A percentile compares a stretch with the other conserved stretches of the same genome.
These are phyloP conservation scores for Grus americana DNA, from an alignment of 2,113 vertebrate species.

Conservation along the genomic window DNA sequence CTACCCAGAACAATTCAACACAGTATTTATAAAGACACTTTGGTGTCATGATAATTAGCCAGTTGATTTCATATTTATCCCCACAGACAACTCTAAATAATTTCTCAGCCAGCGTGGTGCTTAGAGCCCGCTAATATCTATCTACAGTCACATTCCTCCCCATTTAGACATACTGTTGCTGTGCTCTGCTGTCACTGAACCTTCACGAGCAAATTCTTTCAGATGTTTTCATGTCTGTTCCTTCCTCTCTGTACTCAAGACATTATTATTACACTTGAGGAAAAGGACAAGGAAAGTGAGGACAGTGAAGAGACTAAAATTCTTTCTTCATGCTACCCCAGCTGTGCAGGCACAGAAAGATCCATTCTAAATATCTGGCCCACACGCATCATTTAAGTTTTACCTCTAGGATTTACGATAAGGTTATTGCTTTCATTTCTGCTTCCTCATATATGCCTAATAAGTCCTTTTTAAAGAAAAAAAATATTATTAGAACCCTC, in stretches of 20 bases:
- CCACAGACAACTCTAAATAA: not conserved
- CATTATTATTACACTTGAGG: not conserved
- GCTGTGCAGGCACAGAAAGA: not conserved
- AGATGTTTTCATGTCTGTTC: not conserved
- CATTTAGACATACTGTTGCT: not conserved
- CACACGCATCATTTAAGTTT: not conserved
- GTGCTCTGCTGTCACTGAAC: not conserved
- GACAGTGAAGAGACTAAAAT: not conserved
- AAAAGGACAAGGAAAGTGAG: not conserved
- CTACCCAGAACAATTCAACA: not conserved
- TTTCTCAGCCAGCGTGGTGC: not conserved
- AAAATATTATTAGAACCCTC: not conserved
- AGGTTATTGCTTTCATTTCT: not conserved
- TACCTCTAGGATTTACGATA: not conserved
- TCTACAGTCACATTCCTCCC: not conserved
- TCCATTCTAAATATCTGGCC: not conserved
- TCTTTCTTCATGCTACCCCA: not conserved
- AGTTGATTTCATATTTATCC: not conserved
- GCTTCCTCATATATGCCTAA: not conserved
- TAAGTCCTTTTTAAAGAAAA: not conserved
- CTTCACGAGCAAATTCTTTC: not conserved
- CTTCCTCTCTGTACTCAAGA: not conserved
- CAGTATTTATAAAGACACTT: not conserved
- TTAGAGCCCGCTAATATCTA: not conserved
- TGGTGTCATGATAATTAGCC: accelerated